Evolutionary conservation across 2,797 vertebrate genomes (phyloP).

Genomic region (Platyrinchus mystaceus): DNA sequence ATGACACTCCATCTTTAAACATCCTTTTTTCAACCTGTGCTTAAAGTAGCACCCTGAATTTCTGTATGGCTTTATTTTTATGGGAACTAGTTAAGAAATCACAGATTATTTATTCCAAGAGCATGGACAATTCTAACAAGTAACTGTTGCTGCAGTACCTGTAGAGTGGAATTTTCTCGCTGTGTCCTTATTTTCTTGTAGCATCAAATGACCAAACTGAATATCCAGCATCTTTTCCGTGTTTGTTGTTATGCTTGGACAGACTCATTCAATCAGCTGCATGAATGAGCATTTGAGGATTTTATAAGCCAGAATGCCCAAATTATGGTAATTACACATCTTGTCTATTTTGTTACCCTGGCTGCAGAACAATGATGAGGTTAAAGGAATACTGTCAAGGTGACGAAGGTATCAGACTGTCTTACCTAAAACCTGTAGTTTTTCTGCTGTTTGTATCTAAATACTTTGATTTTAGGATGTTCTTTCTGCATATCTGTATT

Average conservation of each 20-base stretch:
- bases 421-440: not conserved
- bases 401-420: not conserved
- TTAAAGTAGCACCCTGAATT: not conserved
- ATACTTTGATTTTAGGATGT: not conserved
- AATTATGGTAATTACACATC: conserved; percentile 42
- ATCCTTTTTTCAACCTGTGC: not conserved
- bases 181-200: not conserved
- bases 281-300: not conserved
- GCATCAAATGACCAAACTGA: not conserved
- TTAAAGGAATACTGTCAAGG: conserved; percentile 12
- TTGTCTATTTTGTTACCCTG: conserved; percentile 4
- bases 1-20: not conserved
- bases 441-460: not conserved
- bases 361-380: not conserved
- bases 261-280: conserved; percentile 43
- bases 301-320: conserved; percentile 3
- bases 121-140: accelerated
- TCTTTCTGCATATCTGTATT: not conserved
- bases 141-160: not conserved
- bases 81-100: not conserved
- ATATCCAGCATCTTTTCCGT: not conserved
- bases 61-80: not conserved
- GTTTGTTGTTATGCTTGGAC: conserved; percentile 14
- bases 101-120: accelerated
- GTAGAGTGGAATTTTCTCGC: not conserved